Base-by-base conservation (phyloP, 1,140 invertebrate species). In the Matsumurasca onukii region DNA sequence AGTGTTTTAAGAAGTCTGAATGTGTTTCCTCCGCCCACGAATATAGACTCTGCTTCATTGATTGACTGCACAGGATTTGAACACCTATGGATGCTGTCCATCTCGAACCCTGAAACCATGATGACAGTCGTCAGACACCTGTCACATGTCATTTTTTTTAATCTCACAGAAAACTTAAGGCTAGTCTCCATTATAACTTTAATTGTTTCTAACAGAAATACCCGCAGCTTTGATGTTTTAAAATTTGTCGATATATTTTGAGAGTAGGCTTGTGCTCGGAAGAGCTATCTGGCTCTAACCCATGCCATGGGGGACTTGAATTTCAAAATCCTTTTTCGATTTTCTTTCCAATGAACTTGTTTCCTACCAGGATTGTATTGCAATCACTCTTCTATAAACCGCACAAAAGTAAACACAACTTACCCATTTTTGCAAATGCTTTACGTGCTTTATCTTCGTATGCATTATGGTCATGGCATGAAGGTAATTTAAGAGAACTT, bases 21-120 rank as follows among this genome's bases (percentile, higher is more conserved):
- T 9, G 88, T 92, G 76, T 92, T 91, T 64, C 90, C 89, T 70
- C 91, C 91, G n/a, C 91, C 91, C 69, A 93, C 80, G 78, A 90
- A 92, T 68, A 92, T 86, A 34, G 87, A 87, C 80, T 91, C 78
- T 1, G 89, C 86, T 17, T 82, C 77, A 59, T 83, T 79, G 1
- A 92, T 78, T 22, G 88, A 87, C 66, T 80, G 74, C 1, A 78
- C 71, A 24, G 85, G 83, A 49, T 69, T 59, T 17, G 77, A 51
- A 39, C 78, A 81, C 51, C 82, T 81, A 76, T 92, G 89, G 55
- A 91, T 82, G 15, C 89, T 86, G 68, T 82, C 80, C 1, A 91
- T 81, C 64, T 83, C 70, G 73, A 84, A 88, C 3, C 80, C 82
- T 82, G 65, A 9, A 73, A 71, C 55, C 9, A 39, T 63, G n/a